Evolutionary conservation across 2,113 vertebrate genomes (phyloP), one percentile per base, ranked within the genome.

Genomic region (Phodopus roborovskii): DNA sequence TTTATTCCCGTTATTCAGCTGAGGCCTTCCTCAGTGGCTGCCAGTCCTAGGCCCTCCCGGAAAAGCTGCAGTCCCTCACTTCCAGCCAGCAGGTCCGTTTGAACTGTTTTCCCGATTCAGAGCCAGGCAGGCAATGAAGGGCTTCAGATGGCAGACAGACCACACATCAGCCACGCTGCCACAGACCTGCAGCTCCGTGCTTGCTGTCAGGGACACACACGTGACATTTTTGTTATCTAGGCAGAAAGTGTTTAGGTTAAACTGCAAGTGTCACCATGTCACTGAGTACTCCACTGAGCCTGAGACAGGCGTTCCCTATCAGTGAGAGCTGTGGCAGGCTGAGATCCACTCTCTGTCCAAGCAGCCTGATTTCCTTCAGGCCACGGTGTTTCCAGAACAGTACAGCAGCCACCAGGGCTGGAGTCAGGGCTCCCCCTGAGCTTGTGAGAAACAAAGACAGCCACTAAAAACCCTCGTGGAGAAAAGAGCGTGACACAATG

Each of bases 231-330:
- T 94, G 64, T 97, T 97, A 98, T 97, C 91, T 97, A 92, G 95
- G 96, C 96, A 98, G 95, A 62, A 95, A 71, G 70, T 88, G 88
- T 97, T 97, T 97, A 96, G 92, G 91, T 98, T 97, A 97, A 98
- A 82, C 81, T 97, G 97, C 95, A 92, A 77, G 79, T 83, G 92
- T 81, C 90, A 91, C 88, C 7, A 6, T 6, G 12, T 97, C 98
- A 97, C 94, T 15, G 45, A 93, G 96, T 60, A 88, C 94, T 95
- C 92, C 78, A 94, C 92, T 17, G 95, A 97, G 86, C 90, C 87
- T 7, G 13, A 94, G 97, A 97, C 90, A 95, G 75, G 73, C 11
- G 1, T 33, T 92, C 4, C 2, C 0, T 7, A 95, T 97, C 96
- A 68, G 94, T 42, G 88, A 96, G 82, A 45, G 77, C 60, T 79